Evolutionary conservation across 2,888 invertebrate genomes (phyloP).

Genomic region (Mamestra brassicae): DNA sequence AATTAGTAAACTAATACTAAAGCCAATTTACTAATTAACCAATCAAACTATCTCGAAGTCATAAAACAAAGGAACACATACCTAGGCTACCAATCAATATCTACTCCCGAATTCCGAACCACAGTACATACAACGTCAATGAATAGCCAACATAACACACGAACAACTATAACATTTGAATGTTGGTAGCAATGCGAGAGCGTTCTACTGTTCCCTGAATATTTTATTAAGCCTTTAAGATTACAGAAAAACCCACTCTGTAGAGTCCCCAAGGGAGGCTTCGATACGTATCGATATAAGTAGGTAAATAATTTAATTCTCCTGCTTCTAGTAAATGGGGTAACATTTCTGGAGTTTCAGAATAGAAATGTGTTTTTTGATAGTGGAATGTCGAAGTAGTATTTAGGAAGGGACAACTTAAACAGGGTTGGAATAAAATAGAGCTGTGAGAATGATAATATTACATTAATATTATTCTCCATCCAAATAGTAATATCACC

Average conservation of each 20-base stretch:
- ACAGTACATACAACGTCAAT: conserved; percentile 14
- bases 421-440: background rate
- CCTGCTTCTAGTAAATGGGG: conserved; percentile 55
- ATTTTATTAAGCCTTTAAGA: conserved; percentile 78
- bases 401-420: background rate
- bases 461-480: no score
- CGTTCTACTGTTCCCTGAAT: conserved; percentile 79
- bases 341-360: conserved; percentile 33
- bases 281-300: conserved; percentile 63
- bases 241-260: conserved; percentile 76
- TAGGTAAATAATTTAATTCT: conserved; percentile 68
- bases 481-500: no score
- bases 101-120: background rate
- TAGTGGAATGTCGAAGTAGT: conserved; percentile 22
- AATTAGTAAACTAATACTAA: no score
- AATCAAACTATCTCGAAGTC: no score
- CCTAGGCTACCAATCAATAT: background rate
- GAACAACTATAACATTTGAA: conserved; percentile 42
- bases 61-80: background rate
- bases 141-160: conserved; percentile 39
- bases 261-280: conserved; percentile 60
- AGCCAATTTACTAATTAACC: no score
- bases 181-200: conserved; percentile 67
- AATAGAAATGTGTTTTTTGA: conserved; percentile 33
- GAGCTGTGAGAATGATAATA: no score